Evolutionary conservation across 2,797 vertebrate species (phyloP).

Genomic region (Clarias fuscus): DNA sequence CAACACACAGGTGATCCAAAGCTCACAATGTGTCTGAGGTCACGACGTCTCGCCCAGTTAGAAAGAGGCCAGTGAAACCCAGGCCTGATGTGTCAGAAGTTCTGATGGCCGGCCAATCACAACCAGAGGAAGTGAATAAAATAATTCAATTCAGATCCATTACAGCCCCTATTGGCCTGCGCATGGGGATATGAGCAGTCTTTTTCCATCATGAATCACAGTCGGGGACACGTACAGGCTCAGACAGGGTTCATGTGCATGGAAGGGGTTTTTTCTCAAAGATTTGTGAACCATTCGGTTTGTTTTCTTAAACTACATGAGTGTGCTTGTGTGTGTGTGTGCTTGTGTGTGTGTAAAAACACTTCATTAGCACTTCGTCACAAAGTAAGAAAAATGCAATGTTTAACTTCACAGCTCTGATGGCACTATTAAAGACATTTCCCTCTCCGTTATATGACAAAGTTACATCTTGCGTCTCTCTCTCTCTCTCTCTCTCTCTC

Average conservation of each 20-base stretch:
- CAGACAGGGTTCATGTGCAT: constrained; percentile 52
- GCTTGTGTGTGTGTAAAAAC: constrained; percentile 33
- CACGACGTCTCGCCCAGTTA: constrained; percentile 45
- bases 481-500: constrained; percentile 25
- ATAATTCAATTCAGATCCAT: constrained; percentile 58
- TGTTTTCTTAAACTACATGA: constrained; percentile 49
- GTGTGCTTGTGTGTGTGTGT: constrained; percentile 22
- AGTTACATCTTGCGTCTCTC: constrained; percentile 11
- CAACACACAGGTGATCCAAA: constrained; percentile 52
- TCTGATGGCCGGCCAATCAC: constrained; percentile 49
- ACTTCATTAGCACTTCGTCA: constrained; percentile 34
- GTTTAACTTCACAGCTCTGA: constrained; percentile 55
- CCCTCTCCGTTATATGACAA: neutral
- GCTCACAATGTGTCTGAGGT: constrained; percentile 50
- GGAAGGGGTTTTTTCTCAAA: constrained; percentile 1
- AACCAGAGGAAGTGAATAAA: constrained; percentile 52
- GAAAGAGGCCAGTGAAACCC: constrained; percentile 21
- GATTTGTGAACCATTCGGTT: constrained; percentile 22
- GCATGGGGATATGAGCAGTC: constrained; percentile 65
- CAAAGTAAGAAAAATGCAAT: constrained; percentile 42
- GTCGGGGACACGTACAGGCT: constrained; percentile 48
- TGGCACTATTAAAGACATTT: constrained; percentile 49
- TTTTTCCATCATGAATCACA: constrained; percentile 77
- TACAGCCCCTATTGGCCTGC: constrained; percentile 51
- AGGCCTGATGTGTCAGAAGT: constrained; percentile 40